These are phyloP conservation scores for Leucophora obtusa DNA, from an alignment of 2,888 invertebrate genomes.

Conservation along the genomic window DNA sequence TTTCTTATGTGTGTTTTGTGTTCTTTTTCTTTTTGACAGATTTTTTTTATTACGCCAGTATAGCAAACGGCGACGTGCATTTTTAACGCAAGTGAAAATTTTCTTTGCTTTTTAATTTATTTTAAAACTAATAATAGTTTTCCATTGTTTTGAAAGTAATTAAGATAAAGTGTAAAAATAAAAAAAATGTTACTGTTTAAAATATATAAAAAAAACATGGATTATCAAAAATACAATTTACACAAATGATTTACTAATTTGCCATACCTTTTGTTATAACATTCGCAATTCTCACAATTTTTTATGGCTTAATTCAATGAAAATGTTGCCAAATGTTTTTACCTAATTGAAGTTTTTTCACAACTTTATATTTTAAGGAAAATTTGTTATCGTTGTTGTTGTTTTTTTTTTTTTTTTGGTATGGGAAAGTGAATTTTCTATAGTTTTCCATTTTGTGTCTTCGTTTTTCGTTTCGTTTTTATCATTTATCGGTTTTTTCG, in stretches of 20 bases:
- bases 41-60: conserved; percentile 60
- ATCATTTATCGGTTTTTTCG: conserved; percentile 9
- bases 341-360: not conserved
- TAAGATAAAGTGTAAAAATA: not conserved
- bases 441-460: conserved; percentile 35
- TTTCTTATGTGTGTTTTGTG: conserved; percentile 52
- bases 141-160: conserved; percentile 23
- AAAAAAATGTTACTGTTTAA: no score
- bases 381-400: not conserved
- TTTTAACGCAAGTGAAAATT: conserved; percentile 55
- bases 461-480: not conserved
- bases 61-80: conserved; percentile 58
- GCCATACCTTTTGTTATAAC: conserved; percentile 31
- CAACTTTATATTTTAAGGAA: not conserved
- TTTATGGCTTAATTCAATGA: conserved; percentile 6
- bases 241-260: conserved; percentile 14
- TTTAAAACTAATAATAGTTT: conserved; percentile 15
- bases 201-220: not conserved
- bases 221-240: not conserved
- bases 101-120: conserved; percentile 46
- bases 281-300: conserved; percentile 31
- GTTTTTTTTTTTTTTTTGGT: not conserved
- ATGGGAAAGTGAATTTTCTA: conserved; percentile 41
- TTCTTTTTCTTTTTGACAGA: conserved; percentile 56
- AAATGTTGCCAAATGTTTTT: conserved; percentile 3